Evolutionary conservation across 2,797 vertebrate species (phyloP), one percentile per base, ranked within the genome.

Genomic region (Tragopan temminckii): DNA sequence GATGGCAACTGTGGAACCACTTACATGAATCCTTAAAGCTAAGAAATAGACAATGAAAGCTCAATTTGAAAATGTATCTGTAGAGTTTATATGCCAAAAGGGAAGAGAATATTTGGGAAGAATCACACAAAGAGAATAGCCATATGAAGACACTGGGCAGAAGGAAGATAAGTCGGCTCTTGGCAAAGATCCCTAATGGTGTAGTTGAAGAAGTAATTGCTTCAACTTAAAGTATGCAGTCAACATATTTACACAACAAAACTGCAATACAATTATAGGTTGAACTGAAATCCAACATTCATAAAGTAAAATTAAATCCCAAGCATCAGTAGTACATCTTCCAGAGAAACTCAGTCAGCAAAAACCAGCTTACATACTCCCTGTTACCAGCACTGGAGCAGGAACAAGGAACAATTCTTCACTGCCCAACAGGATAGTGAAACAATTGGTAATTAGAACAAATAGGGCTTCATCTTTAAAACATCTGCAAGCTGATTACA

Each of bases 11-110:
- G 99, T 99, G 57, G 99, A 98, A 94, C 98, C 97, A 20, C 96
- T 99, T 87, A 98, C 98, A 17, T 99, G 99, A 96, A 99, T 99
- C 87, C 99, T 98, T 95, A 99, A 96, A 89, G 99, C 99, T 99
- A 96, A 46, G 97, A 90, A 75, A 77, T 25, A 94, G 48, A 24
- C 52, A 83, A 67, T 6, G 13, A 79, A 89, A 89, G 18, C 5
- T 72, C 33, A 43, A 6, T 13, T 59, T 80, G 61, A 38, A 83
- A 77, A 53, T 46, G 14, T 70, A 61, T 61, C 61, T 79, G 21
- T 46, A 67, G 50, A 7, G 74, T 36, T 83, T 89, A 85, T 29
- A 50, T 45, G 27, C 38, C 80, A 89, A 86, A 94, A 92, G n/a
- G 15, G 20, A 72, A 79, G 80, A 85, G 36, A 80, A 33, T 77